A percentile compares a stretch with the other conserved stretches of the same genome.
phyloP scores from a whole-genome alignment of 2,797 vertebrate genomes.

The Neosilurus hyrtlii region DNA sequence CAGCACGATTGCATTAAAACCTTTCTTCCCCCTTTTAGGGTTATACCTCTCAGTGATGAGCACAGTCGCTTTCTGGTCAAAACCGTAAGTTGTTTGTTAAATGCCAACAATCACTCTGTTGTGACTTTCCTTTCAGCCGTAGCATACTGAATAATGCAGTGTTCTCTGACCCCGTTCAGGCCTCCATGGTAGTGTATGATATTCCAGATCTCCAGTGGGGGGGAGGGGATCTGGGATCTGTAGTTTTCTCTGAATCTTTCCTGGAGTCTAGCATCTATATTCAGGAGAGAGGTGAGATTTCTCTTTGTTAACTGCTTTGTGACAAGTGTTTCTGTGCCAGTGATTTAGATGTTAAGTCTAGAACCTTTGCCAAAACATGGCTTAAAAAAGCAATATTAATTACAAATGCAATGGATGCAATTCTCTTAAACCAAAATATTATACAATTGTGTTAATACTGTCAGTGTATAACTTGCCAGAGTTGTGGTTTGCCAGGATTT shows the following conservation, averaged over 20 bases:
- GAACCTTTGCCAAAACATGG: not conserved
- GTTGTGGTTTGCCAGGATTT: not conserved
- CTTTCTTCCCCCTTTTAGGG: conserved; percentile 68
- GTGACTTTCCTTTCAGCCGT: not conserved
- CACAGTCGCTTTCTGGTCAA: conserved; percentile 82
- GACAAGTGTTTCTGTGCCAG: not conserved
- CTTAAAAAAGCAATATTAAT: not conserved
- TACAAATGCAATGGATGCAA: not conserved
- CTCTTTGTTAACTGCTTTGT: not conserved
- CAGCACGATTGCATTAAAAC: not conserved
- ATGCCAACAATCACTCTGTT: not conserved
- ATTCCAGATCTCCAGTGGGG: conserved; percentile 82
- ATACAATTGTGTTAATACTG: not conserved
- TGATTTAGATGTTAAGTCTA: not conserved
- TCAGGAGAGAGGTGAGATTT: conserved; percentile 81
- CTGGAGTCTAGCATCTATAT: conserved; percentile 87
- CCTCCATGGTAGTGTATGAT: conserved; percentile 84
- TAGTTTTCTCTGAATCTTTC: conserved; percentile 95
- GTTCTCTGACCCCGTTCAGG: conserved; percentile 66
- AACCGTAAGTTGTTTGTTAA: conserved; percentile 78
- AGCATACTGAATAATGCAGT: not conserved
- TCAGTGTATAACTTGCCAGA: not conserved
- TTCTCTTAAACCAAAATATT: not conserved
- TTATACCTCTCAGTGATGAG: conserved; percentile 79
- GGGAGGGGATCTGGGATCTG: conserved; percentile 80